These are phyloP conservation scores for Zoanthus sociatus DNA, from an alignment of 92 coral and sea anemone genomes.

Conservation along the genomic window DNA sequence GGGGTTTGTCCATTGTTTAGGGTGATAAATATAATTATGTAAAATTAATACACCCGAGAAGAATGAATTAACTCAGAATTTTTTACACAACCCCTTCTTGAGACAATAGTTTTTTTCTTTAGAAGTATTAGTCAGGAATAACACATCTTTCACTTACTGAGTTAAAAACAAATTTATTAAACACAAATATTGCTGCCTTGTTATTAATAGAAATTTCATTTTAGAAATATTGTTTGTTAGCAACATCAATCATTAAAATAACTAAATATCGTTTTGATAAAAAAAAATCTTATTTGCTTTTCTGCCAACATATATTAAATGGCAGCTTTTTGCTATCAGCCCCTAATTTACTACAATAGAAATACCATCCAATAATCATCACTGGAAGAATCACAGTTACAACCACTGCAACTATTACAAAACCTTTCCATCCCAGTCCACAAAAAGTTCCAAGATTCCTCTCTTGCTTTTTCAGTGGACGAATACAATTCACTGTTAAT, in stretches of 20 bases:
- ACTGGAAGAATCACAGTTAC: conserved; percentile 82
- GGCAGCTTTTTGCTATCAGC: background rate
- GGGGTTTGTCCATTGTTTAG: no score
- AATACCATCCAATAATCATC: conserved; percentile 60
- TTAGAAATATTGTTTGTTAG: background rate
- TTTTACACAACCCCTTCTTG: no score
- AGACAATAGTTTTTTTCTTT: no score
- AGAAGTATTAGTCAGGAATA: no score
- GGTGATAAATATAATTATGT: no score
- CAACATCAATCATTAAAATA: background rate
- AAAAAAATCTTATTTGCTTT: conserved; percentile 3
- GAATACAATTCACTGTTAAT: conserved; percentile 92
- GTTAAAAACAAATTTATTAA: no score
- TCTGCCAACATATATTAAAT: conserved; percentile 18
- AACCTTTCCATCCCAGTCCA: conserved; percentile 96
- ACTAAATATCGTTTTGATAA: background rate
- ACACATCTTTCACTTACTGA: no score
- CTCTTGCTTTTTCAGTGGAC: conserved; percentile 82
- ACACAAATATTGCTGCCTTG: background rate
- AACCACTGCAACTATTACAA: conserved; percentile 67
- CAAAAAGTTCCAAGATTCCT: conserved; percentile 84
- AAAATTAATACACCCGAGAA: no score
- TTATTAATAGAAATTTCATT: background rate
- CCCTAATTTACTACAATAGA: conserved; percentile 32
- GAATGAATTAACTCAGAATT: no score